Conservation (phyloP, 2,113 vertebrate species). For the Baryphthengus martii region DNA sequence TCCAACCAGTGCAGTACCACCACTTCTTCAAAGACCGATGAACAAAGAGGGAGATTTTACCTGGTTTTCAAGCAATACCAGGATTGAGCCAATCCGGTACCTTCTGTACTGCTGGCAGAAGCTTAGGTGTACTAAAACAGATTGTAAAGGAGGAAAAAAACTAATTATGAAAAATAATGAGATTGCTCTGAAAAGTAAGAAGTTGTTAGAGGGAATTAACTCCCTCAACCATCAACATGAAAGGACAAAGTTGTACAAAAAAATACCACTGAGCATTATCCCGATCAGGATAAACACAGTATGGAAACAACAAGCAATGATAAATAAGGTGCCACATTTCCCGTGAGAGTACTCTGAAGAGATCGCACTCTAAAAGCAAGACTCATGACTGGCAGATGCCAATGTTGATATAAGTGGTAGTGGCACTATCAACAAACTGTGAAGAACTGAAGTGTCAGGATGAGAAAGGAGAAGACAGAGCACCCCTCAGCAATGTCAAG, state of each 20-base stretch:
- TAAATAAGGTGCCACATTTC: neutral
- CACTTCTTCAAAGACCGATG: neutral
- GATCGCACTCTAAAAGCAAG: neutral
- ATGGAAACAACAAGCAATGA: neutral
- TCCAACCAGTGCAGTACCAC: neutral
- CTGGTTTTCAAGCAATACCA: neutral
- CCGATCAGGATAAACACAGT: neutral
- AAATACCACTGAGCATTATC: neutral
- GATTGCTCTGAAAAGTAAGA: neutral
- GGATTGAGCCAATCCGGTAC: neutral
- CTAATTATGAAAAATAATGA: neutral
- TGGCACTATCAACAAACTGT: neutral
- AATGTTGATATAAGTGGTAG: neutral
- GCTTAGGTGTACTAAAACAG: neutral
- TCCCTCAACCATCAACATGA: neutral
- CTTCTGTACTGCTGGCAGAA: neutral
- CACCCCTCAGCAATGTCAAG: neutral
- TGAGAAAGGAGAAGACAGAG: slow-evolving; percentile 19
- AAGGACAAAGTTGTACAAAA: neutral
- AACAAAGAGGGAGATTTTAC: neutral
- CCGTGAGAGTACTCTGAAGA: neutral
- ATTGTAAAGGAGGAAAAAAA: neutral
- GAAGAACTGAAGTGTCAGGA: slow-evolving; percentile 17
- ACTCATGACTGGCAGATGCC: neutral
- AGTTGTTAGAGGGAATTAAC: neutral